phyloP scores from a whole-genome alignment of 92 coral and sea anemone genomes.

The Porites lobata region DNA sequence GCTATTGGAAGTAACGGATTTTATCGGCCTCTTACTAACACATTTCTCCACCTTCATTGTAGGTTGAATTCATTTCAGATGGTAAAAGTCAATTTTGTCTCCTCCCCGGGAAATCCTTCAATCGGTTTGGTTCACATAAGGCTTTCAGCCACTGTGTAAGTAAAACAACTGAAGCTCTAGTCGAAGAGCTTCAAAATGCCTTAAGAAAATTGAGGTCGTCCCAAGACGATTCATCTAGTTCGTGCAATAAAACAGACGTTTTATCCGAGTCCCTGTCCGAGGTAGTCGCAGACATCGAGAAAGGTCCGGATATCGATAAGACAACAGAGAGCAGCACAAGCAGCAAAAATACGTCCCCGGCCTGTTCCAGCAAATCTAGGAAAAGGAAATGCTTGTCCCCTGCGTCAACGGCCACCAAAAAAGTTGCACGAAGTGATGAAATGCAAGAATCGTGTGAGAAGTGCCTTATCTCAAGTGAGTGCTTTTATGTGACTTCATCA shows the following conservation, averaged over 20 bases:
- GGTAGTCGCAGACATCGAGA: background rate
- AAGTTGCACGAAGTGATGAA: conserved; percentile 5
- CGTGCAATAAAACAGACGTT: background rate
- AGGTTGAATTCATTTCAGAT: conserved; percentile 9
- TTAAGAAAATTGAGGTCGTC: conserved; percentile 8
- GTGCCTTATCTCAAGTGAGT: conserved; percentile 8
- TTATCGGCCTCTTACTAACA: background rate
- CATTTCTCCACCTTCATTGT: background rate
- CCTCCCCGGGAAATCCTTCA: background rate
- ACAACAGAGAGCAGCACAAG: background rate
- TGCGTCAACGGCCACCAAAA: conserved; percentile 1
- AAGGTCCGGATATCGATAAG: background rate
- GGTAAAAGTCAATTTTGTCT: conserved; percentile 11
- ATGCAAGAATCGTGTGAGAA: conserved; percentile 13
- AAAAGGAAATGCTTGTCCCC: conserved; percentile 2
- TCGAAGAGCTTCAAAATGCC: background rate
- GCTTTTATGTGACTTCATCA: background rate
- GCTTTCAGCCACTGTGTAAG: conserved; percentile 1
- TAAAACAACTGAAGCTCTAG: conserved; percentile 1
- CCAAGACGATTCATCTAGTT: background rate
- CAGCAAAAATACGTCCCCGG: background rate
- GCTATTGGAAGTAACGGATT: too few species aligned
- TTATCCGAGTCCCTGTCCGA: background rate
- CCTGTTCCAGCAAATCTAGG: background rate
- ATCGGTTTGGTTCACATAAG: background rate